Evolutionary conservation across 2,797 vertebrate genomes (phyloP), one percentile per base, ranked within the genome.

Genomic region (Graptemys geographica): DNA sequence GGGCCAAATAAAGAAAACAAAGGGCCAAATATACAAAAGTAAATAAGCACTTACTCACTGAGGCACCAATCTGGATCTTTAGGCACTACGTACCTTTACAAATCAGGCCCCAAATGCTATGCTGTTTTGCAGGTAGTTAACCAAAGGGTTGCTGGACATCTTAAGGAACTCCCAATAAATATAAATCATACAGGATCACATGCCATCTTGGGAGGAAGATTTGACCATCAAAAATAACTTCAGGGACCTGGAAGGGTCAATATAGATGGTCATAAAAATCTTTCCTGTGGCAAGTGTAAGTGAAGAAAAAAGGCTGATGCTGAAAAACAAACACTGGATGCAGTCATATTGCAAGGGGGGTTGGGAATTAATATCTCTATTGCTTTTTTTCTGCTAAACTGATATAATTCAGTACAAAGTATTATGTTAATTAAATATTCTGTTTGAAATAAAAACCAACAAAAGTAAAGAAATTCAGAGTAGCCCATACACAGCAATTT

Each of bases 271-370:
- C 65, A 86, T 65, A 28, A 41, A 78, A 55, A 27, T 2, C 16
- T 65, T 79, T 56, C 41, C 33, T 82, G 16, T 82, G 9, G 33
- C 41, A 15, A n/a, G 11, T 15, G 2, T 1, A 25, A 41, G 33
- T 55, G 51, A 41, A 55, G 4, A 11, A 0, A 25, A 2, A 9
- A 5, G 11, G 15, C 4, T 15, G 33, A 33, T 52, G n/a, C 23
- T 57, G 37, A 5, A n/a, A 37, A 65, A 33, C 62, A 85, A 65
- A 1, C 25, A 27, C 5, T 76, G 25, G 10, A 33, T 53, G 19
- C 57, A 23, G 16, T 37, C 31, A 81, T 31, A 25, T 37, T 33
- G 16, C 21, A 16, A 55, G 37, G n/a, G 31, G 1, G 19, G 2
- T 10, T 55, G 21, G 37, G 3, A 49, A 81, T 88, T 85, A 33